These are phyloP conservation scores for Thecocarcelia acutangulata DNA, from an alignment of 2,888 invertebrate genomes.

Conservation along the genomic window DNA sequence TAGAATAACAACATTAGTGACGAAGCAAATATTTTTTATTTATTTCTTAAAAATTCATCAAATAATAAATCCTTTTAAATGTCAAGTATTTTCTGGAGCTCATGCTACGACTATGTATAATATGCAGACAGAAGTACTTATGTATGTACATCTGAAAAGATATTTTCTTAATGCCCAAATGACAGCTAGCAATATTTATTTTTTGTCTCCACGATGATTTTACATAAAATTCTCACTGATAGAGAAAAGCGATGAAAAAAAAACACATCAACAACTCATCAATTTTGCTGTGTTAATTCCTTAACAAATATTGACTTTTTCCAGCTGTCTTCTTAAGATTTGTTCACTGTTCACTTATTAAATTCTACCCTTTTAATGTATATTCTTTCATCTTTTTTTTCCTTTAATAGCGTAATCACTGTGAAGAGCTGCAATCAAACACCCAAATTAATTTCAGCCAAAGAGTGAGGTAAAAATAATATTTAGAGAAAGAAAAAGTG, in stretches of 20 bases:
- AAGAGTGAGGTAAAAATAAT: conserved; percentile 18
- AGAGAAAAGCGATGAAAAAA: neutral
- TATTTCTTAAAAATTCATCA: conserved; percentile 31
- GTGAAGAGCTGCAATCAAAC: conserved; percentile 40
- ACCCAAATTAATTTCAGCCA: conserved; percentile 18
- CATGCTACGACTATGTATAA: too few relatives aligned
- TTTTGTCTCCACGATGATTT: conserved; percentile 50
- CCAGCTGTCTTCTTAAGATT: conserved; percentile 61
- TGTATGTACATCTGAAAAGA: conserved; percentile 17
- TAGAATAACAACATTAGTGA: conserved; percentile 29
- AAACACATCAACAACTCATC: conserved; percentile 41
- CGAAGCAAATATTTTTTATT: conserved; percentile 44
- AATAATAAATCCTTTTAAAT: conserved; percentile 54
- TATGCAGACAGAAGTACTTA: neutral
- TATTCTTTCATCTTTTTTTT: conserved; percentile 4
- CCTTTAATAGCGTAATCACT: conserved; percentile 24
- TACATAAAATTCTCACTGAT: conserved; percentile 34
- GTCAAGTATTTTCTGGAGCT: conserved; percentile 13
- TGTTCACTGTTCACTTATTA: conserved; percentile 58
- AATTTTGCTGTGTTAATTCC: conserved; percentile 47
- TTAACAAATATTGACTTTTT: conserved; percentile 46
- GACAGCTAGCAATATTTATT: conserved; percentile 59
- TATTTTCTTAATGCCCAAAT: conserved; percentile 42
- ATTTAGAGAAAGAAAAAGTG: conserved; percentile 41
- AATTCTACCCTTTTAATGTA: conserved; percentile 35